Percentiles rank a stretch among this genome's conserved stretches.
Conservation (phyloP, 2,113 vertebrate genomes). For the Prionailurus bengalensis region DNA sequence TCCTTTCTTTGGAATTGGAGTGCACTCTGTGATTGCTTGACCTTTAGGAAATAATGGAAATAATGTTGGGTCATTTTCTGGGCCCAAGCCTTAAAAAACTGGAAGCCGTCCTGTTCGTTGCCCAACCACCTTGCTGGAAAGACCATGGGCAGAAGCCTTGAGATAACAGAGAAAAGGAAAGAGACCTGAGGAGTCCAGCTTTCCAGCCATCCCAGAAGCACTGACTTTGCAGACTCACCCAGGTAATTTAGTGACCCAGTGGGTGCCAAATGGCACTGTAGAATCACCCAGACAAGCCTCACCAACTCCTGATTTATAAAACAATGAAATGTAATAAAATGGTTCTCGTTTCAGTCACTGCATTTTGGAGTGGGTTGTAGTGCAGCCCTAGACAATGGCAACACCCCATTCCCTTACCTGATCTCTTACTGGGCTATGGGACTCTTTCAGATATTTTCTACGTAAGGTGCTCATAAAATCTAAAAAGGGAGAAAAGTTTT, state of each 20-base stretch:
- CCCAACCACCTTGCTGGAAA: not conserved
- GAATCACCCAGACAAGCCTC: not conserved
- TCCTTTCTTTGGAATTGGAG: not conserved
- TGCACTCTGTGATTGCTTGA: not conserved
- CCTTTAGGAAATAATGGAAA: not conserved
- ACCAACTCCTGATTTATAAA: not conserved
- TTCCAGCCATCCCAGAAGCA: not conserved
- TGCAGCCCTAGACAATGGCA: not conserved
- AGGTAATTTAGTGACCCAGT: not conserved
- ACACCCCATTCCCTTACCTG: not conserved
- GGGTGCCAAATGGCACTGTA: not conserved
- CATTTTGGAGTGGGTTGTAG: not conserved
- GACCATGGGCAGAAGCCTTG: not conserved
- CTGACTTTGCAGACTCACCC: not conserved
- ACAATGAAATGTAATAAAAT: not conserved
- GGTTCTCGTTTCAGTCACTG: not conserved
- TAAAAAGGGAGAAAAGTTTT: not conserved
- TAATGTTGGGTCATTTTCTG: not conserved
- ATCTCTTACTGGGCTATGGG: not conserved
- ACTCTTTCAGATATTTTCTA: not conserved
- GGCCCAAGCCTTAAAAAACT: not conserved
- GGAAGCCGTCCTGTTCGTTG: not conserved
- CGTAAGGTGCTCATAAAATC: not conserved
- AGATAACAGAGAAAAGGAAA: not conserved
- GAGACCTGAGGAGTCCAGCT: rapidly evolving